Percentiles rank a stretch among this genome's conserved stretches.
These are phyloP conservation scores for Platyrinchus mystaceus DNA, from an alignment of 2,797 vertebrate species.

Conservation along the genomic window DNA sequence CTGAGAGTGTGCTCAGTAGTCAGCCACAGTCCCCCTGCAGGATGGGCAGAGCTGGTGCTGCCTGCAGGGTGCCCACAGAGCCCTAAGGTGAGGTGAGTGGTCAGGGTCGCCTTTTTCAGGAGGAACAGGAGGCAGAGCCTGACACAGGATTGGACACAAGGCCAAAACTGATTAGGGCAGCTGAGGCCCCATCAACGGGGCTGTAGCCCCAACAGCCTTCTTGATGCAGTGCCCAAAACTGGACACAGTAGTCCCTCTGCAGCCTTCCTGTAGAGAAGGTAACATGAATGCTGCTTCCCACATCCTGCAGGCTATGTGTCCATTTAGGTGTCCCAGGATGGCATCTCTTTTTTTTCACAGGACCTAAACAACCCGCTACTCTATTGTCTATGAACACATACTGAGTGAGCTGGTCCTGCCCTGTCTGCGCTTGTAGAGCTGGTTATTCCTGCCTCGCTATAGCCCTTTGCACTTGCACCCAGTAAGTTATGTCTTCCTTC, in stretches of 20 bases:
- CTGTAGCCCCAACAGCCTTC: background rate
- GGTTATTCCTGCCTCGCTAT: background rate
- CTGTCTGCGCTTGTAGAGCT: background rate
- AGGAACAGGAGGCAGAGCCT: background rate
- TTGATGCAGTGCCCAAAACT: accelerated
- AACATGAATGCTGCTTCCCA: background rate
- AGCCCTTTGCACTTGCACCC: background rate
- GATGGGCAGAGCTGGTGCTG: accelerated
- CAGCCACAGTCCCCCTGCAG: accelerated
- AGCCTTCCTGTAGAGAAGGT: accelerated
- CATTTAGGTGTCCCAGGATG: accelerated
- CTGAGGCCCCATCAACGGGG: background rate
- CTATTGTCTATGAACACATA: background rate
- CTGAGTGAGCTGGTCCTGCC: background rate
- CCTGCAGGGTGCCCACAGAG: accelerated
- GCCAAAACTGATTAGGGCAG: background rate
- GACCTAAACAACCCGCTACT: background rate
- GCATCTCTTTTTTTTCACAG: background rate
- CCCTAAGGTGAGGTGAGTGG: accelerated
- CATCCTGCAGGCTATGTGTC: accelerated
- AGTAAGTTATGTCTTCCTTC: background rate
- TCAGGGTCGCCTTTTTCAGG: background rate
- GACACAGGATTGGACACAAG: background rate
- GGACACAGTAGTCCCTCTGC: accelerated
- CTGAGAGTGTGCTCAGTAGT: background rate